Conservation (phyloP, 2,888 invertebrate species). For the Pseudococcus longispinus region DNA sequence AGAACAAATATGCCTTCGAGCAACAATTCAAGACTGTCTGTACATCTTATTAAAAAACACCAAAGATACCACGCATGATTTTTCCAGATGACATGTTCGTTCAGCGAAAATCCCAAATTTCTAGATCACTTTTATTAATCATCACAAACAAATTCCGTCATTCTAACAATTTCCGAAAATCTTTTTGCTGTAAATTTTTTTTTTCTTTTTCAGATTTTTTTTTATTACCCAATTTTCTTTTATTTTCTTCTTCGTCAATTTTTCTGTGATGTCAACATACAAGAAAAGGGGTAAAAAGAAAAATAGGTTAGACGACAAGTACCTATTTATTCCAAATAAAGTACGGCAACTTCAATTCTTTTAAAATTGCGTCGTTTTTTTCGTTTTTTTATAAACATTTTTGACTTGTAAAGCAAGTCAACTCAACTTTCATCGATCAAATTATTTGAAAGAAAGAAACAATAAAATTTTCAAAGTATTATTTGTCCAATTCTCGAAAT, state of each 20-base stretch:
- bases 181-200: background rate
- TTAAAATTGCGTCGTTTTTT: background rate
- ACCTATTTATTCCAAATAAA: background rate
- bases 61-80: background rate
- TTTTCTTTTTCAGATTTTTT: no score
- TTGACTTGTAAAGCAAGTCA: background rate
- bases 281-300: background rate
- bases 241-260: background rate
- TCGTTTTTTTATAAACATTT: background rate
- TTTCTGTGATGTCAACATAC: background rate
- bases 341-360: background rate
- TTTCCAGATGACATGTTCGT: background rate
- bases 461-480: background rate
- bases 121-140: background rate
- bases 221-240: background rate
- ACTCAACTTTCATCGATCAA: background rate
- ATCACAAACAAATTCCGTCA: background rate
- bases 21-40: background rate
- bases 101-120: background rate
- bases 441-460: no score
- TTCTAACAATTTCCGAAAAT: background rate
- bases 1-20: constrained; percentile 1
- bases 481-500: background rate
- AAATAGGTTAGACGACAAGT: background rate
- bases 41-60: background rate